phyloP scores from a whole-genome alignment of 2,888 invertebrate species.

The Imbricaverruca yamaguchii region DNA sequence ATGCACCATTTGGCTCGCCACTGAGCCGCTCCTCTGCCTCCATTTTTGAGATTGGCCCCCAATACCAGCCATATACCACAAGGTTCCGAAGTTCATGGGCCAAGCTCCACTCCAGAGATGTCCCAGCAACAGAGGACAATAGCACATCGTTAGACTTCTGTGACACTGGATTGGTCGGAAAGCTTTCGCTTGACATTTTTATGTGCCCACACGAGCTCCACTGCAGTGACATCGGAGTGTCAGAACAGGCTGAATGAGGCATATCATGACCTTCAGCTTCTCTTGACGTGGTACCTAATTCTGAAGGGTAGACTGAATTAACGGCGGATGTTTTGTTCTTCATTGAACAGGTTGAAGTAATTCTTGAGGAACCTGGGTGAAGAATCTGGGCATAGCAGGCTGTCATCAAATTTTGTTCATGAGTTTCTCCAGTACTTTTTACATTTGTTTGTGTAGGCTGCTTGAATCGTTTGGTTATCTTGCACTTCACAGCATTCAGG shows the following conservation, averaged over 20 bases:
- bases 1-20: constrained; percentile 64
- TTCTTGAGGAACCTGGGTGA: too few relatives aligned
- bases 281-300: neutral
- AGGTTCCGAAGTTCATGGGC: constrained; percentile 45
- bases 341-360: too few relatives aligned
- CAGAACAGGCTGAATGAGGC: neutral
- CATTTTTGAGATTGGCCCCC: constrained; percentile 65
- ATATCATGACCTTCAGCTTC: neutral
- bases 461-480: neutral
- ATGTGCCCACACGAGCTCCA: neutral
- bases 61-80: constrained; percentile 61
- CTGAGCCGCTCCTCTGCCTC: constrained; percentile 62
- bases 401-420: too few relatives aligned
- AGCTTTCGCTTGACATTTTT: neutral
- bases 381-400: too few relatives aligned
- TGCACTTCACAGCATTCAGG: neutral
- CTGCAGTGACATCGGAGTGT: neutral
- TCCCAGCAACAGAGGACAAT: neutral
- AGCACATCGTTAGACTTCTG: neutral
- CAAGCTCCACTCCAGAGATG: constrained; percentile 39
- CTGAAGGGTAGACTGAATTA: neutral
- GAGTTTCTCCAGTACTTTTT: too few relatives aligned
- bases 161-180: neutral
- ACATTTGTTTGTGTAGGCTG: neutral
- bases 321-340: neutral